Base-by-base conservation (phyloP, 2,888 invertebrate genomes). In the Microctonus brassicae region DNA sequence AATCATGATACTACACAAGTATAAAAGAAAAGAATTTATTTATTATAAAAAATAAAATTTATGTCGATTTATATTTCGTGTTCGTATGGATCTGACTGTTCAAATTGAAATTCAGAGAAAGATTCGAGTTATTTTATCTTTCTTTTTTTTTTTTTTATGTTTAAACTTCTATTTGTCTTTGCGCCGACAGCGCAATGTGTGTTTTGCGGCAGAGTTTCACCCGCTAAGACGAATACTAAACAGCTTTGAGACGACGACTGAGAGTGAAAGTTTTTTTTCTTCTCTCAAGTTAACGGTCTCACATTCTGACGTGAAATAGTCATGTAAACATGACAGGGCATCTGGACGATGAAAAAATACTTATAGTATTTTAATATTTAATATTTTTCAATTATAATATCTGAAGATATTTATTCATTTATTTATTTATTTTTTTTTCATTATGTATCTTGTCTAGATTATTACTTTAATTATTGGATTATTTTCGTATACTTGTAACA, bases 211-310 rank as follows among this genome's bases (percentile, higher is more conserved):
- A 47, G 67, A 68, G 57, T 68, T 57, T 68, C 17, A 39, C 20
- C 42, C 20, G 53, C 52, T 65, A 71, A 67, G 58, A 71, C 67
- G 74, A 69, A 74, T 76, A 73, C 72, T 73, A 75, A 75, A 63
- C 55, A 72, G 70, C 33, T 20, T 22, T 33, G 33, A 24, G 24
- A 20, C 29, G 34, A 66, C 36, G 52, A 61, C 24, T 61, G 57
- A 58, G 22, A 65, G 60, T 52, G 24, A 20, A 34, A 61, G 20
- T 61, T 53, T 66, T 70, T 20, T 60, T 66, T 34, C 13, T n/a
- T 29, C 29, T 2, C 52, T 55, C 24, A 20, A 33, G 36, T 60
- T 61, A 61, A 26, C 70, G 36, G 55, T 55, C 13, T 66, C 57
- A 66, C 57, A 57, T 66, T 66, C 34, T 39, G 2, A 39, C 24